Percentiles rank a stretch among this genome's conserved stretches.
Evolutionary conservation across 1,140 invertebrate genomes (phyloP).

Genomic region (Saccostrea glomerata): DNA sequence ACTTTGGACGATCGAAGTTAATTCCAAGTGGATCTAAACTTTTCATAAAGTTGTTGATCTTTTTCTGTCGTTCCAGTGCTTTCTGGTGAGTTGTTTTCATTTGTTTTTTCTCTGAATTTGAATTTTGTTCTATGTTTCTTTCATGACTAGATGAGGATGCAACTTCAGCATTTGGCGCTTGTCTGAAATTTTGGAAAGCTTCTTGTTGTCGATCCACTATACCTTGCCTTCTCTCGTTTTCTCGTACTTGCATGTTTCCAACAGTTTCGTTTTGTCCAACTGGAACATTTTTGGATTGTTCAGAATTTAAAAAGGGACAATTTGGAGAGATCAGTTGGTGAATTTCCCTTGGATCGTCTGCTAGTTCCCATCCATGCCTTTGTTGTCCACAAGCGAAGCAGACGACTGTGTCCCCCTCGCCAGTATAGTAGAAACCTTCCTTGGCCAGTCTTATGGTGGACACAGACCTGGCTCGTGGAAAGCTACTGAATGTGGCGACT

Average conservation of each 20-base stretch:
- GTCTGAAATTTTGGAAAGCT: background rate
- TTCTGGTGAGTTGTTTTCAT: background rate
- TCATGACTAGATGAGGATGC: background rate
- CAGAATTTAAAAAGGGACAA: background rate
- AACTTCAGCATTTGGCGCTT: background rate
- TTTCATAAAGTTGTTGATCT: background rate
- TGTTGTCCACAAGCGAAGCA: conserved; percentile 32
- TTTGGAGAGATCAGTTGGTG: conserved; percentile 26
- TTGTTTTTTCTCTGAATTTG: background rate
- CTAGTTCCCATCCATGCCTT: background rate
- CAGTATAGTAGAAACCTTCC: conserved; percentile 27
- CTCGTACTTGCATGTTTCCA: background rate
- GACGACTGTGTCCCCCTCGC: background rate
- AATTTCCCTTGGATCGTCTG: background rate
- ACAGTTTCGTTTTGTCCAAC: background rate
- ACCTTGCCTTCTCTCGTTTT: background rate
- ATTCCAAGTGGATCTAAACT: conserved; percentile 53
- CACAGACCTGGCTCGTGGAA: background rate
- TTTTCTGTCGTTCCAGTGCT: background rate
- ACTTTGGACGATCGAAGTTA: conserved; percentile 60
- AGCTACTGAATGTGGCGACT: background rate
- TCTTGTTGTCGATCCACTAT: background rate
- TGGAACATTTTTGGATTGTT: background rate
- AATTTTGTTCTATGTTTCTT: background rate
- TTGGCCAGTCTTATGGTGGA: conserved; percentile 13